Percentiles rank a stretch among this genome's conserved stretches.
These are phyloP conservation scores for Arnoldichthys spilopterus DNA, from an alignment of 2,797 vertebrate genomes.

Conservation along the genomic window DNA sequence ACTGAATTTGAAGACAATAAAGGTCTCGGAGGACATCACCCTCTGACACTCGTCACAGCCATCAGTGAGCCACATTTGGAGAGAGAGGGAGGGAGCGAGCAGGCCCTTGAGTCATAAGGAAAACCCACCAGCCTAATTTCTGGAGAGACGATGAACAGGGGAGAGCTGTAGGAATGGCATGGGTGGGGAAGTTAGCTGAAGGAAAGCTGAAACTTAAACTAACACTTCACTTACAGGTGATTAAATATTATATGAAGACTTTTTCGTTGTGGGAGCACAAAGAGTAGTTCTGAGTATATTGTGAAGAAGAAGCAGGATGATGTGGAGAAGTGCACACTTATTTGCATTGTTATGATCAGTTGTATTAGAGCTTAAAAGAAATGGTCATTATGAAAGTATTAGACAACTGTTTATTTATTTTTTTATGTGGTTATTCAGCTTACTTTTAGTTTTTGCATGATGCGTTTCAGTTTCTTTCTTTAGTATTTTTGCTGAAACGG, in stretches of 20 bases:
- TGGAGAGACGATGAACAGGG: neutral
- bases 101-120: neutral
- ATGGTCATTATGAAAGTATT: neutral
- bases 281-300: neutral
- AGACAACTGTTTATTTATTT: too few species aligned
- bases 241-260: neutral
- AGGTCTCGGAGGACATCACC: slow-evolving; percentile 2
- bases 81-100: neutral
- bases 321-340: neutral
- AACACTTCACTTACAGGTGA: neutral
- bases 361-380: neutral
- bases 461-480: neutral
- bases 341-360: neutral
- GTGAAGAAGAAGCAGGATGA: neutral
- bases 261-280: neutral
- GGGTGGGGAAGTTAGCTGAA: neutral
- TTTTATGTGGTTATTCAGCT: neutral
- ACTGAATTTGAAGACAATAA: slow-evolving; percentile 14
- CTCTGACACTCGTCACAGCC: slow-evolving; percentile 24
- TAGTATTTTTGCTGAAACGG: neutral
- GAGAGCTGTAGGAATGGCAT: neutral
- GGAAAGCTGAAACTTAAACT: neutral
- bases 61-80: neutral
- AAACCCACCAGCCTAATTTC: slow-evolving; percentile 4
- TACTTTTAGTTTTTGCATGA: neutral